Evolutionary conservation across 2,797 vertebrate genomes (phyloP).

Genomic region (Pseudochirops corinnae): DNA sequence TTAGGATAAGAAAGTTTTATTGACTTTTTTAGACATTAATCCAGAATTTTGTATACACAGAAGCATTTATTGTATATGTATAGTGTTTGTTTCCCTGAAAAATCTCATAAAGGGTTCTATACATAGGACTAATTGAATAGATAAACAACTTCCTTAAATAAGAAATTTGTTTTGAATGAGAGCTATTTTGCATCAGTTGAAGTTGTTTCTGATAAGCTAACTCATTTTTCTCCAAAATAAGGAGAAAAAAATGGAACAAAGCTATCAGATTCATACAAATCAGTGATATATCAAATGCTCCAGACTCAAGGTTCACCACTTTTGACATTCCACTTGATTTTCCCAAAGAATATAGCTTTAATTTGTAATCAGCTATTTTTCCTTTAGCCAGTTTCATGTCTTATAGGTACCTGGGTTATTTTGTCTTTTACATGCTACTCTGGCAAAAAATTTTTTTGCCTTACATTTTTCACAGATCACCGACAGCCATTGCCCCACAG

Average conservation of each 20-base stretch:
- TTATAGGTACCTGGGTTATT: conserved; percentile 52
- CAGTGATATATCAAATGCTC: background rate
- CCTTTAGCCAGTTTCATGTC: conserved; percentile 21
- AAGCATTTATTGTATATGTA: background rate
- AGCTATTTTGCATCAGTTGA: background rate
- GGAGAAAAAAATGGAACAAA: background rate
- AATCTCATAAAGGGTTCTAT: background rate
- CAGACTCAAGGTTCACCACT: background rate
- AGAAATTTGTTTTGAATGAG: conserved; percentile 30
- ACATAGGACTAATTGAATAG: background rate
- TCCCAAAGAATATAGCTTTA: conserved; percentile 35
- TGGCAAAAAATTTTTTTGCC: conserved; percentile 67
- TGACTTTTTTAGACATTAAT: conserved; percentile 8
- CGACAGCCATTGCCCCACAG: conserved; percentile 28
- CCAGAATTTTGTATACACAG: conserved; percentile 19
- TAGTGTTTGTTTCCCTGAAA: background rate
- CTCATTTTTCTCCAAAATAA: background rate
- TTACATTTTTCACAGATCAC: conserved; percentile 64
- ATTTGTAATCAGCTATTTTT: conserved; percentile 40
- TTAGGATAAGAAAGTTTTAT: conserved; percentile 15
- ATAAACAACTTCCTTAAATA: background rate
- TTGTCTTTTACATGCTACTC: conserved; percentile 55
- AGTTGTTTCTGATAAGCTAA: conserved; percentile 17
- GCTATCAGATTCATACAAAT: background rate
- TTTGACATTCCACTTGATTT: conserved; percentile 34